Conservation (phyloP, 2,797 vertebrate species). For the Anolis apletophallus region DNA sequence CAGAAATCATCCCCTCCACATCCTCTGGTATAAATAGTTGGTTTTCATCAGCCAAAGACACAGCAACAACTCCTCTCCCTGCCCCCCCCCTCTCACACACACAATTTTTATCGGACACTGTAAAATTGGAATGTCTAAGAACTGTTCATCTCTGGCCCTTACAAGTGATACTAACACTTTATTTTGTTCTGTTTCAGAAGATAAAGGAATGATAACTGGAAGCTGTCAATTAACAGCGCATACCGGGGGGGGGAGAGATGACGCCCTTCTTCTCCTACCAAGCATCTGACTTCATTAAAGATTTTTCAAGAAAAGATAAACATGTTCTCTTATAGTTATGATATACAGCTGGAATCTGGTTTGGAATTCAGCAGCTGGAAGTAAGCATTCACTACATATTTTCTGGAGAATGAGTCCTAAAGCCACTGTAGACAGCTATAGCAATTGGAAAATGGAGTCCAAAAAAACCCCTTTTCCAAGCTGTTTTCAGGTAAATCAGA, state of each 20-base stretch:
- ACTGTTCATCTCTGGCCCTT: background rate
- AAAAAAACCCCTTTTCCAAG: background rate
- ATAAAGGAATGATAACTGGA: slow-evolving; percentile 20
- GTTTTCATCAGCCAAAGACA: background rate
- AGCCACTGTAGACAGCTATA: slow-evolving; percentile 37
- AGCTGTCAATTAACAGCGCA: background rate
- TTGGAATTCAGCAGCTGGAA: slow-evolving; percentile 54
- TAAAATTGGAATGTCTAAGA: background rate
- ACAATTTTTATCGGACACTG: background rate
- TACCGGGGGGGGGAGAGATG: background rate
- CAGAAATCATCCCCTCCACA: background rate
- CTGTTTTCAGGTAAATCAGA: too few species aligned
- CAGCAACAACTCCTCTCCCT: background rate
- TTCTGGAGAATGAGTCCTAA: slow-evolving; percentile 29
- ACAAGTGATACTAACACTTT: background rate
- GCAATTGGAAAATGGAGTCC: slow-evolving; percentile 33
- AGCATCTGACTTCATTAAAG: slow-evolving; percentile 26
- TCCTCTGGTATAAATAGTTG: background rate
- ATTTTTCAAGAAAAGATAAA: slow-evolving; percentile 58
- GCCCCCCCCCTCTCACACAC: background rate
- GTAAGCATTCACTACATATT: slow-evolving; percentile 13
- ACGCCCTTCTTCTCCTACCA: background rate
- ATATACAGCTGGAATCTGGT: slow-evolving; percentile 34
- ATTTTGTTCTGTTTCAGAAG: slow-evolving; percentile 24
- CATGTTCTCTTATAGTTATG: slow-evolving; percentile 33